Evolutionary conservation across 2,888 invertebrate species (phyloP), one percentile per base, ranked within the genome.

Genomic region (Phorcus lineatus): DNA sequence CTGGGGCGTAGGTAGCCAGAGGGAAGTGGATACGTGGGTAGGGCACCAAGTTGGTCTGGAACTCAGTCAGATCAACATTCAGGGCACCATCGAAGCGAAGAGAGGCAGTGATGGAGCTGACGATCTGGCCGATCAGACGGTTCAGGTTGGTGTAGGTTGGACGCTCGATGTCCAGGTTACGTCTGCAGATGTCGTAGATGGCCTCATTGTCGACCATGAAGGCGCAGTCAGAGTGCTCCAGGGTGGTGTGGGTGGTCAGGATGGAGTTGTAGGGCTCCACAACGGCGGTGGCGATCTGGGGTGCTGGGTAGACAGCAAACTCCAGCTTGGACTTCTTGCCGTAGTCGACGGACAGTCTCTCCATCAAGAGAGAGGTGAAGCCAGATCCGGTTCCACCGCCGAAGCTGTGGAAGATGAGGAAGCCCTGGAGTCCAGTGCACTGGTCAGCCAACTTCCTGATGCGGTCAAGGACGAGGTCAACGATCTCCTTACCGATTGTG

Each of bases 231-330:
- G 97, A 97, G 94, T 98, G 98, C 94, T 98, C 98, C 83, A 94
- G 89, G 82, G 98, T 98, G 80, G 98, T 98, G 94, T 98, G 98
- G 84, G 98, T 98, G 92, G 98, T 98, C 91, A 98, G 89, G 82
- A 98, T 97, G 0, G 98, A 97, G 95, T 98, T 98, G 96, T 98
- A 98, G 0, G 98, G 98, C 92, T 98, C 98, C 57, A 98, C 98
- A 16, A 98, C 97, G 0, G 98, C 97, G 0, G 98, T 97, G 55
- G 97, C 97, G 53, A 97, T 95, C 95, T 96, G 96, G 74, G 97
- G 97, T 16, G 97, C 97, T 7, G 97, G 97, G 92, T 97, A 97
- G 78, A 97, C 96, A 19, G 96, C 96, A 92, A 97, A 97, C 84
- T 91, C 91, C 53, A 91, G 85, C 85, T 91, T 91, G 74, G 91